Percentiles rank a stretch among this genome's conserved stretches.
Evolutionary conservation across 2,888 invertebrate genomes (phyloP).

Genomic region (Protodeltote pygarga): DNA sequence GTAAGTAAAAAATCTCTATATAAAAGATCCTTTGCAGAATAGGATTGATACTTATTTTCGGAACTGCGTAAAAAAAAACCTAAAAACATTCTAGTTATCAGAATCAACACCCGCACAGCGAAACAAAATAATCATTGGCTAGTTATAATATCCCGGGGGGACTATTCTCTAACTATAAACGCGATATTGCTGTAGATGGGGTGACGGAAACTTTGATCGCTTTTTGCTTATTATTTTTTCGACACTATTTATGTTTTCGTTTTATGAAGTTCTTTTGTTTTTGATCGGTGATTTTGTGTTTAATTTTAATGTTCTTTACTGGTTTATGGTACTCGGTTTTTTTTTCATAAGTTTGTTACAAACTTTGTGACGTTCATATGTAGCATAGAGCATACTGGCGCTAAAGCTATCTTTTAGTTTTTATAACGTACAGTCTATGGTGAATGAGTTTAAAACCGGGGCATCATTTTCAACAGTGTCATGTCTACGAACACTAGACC

Average conservation of each 20-base stretch:
- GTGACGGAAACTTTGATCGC: slow-evolving; percentile 62
- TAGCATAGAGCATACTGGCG: too few species aligned
- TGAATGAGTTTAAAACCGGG: too few species aligned
- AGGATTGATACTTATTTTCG: too few species aligned
- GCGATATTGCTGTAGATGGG: slow-evolving; percentile 71
- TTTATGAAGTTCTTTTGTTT: slow-evolving; percentile 16
- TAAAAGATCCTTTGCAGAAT: too few species aligned
- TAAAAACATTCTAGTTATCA: slow-evolving; percentile 10
- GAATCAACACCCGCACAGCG: slow-evolving; percentile 58
- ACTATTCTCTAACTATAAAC: slow-evolving; percentile 76
- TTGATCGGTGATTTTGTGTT: slow-evolving; percentile 2
- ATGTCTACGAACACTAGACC: too few species aligned
- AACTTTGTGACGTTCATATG: too few species aligned
- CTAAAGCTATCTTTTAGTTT: too few species aligned
- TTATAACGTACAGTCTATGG: too few species aligned
- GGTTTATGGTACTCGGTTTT: too few species aligned
- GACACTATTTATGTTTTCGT: slow-evolving; percentile 25
- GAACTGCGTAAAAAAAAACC: neutral
- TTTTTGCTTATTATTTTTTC: slow-evolving; percentile 69
- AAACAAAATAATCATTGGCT: slow-evolving; percentile 84
- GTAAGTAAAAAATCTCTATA: too few species aligned
- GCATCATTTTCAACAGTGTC: too few species aligned
- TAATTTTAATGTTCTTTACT: neutral
- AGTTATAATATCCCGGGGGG: slow-evolving; percentile 79
- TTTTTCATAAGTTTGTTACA: too few species aligned